Evolutionary conservation across 2,797 vertebrate species (phyloP).

Genomic region (Halcyon smyrnensis): DNA sequence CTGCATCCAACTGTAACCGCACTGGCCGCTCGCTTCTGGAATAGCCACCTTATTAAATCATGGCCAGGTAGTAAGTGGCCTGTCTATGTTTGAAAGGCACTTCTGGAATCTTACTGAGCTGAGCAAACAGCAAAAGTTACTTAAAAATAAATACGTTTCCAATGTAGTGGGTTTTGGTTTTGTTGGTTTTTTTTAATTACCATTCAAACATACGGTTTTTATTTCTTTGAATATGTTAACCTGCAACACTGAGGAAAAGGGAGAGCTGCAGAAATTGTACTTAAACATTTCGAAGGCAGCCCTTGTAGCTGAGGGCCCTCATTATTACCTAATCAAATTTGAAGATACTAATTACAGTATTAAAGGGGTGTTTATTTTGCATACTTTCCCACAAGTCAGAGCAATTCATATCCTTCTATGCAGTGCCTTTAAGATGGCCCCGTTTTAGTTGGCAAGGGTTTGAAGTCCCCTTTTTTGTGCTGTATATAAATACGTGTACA

Average conservation of each 20-base stretch:
- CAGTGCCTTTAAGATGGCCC: not conserved
- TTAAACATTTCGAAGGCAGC: not conserved
- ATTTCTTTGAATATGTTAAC: constrained; percentile 68
- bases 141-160: not conserved
- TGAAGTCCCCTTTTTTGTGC: not conserved
- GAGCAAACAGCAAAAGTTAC: not conserved
- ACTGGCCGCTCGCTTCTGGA: constrained; percentile 29
- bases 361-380: not conserved
- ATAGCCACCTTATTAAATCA: constrained; percentile 27
- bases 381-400: not conserved
- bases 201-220: constrained; percentile 35
- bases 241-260: constrained; percentile 74
- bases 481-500: not conserved
- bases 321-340: not conserved
- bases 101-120: not conserved
- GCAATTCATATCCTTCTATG: not conserved
- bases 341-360: not conserved
- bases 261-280: constrained; percentile 71
- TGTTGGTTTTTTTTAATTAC: constrained; percentile 28
- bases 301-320: not conserved
- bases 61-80: not conserved
- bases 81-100: not conserved
- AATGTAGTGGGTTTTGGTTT: not conserved
- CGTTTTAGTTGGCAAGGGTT: not conserved
- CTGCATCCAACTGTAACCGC: not conserved